A percentile compares a stretch with the other conserved stretches of the same genome.
These are phyloP conservation scores for Fulmarus glacialis DNA, from an alignment of 2,113 vertebrate species.

Conservation along the genomic window DNA sequence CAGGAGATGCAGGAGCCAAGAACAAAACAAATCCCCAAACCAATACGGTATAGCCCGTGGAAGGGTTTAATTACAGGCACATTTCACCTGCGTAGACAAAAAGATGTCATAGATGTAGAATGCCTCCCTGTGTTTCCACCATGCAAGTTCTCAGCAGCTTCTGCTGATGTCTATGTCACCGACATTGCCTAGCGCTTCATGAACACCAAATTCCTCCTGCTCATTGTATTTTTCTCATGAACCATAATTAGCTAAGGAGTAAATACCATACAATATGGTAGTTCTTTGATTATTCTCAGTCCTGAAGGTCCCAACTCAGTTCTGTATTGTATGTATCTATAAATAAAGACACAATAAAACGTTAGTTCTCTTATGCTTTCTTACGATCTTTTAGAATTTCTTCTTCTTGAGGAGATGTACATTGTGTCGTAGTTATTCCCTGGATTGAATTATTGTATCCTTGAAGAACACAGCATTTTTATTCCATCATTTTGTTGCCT, in stretches of 20 bases:
- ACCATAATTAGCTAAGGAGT: not conserved
- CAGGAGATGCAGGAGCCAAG: not conserved
- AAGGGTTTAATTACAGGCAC: not conserved
- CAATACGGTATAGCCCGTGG: rapidly evolving
- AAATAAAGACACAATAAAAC: not conserved
- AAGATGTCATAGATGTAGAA: not conserved
- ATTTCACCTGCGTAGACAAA: not conserved
- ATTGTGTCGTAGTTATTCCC: not conserved
- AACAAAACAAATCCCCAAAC: not conserved
- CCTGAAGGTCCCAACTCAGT: not conserved
- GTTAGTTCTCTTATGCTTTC: not conserved
- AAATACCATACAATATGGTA: not conserved
- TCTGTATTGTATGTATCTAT: not conserved
- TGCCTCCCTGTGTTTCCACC: not conserved
- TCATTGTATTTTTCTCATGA: not conserved
- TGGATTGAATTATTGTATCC: not conserved
- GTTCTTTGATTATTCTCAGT: not conserved
- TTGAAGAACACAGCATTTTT: not conserved
- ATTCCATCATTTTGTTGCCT: not conserved
- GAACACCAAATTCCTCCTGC: not conserved
- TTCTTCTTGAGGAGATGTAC: not conserved
- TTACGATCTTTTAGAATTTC: not conserved
- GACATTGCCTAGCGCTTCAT: not conserved
- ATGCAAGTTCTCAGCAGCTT: not conserved
- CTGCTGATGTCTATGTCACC: not conserved